phyloP scores from a whole-genome alignment of 2,797 vertebrate species.

The Hoplostethus mediterraneus region DNA sequence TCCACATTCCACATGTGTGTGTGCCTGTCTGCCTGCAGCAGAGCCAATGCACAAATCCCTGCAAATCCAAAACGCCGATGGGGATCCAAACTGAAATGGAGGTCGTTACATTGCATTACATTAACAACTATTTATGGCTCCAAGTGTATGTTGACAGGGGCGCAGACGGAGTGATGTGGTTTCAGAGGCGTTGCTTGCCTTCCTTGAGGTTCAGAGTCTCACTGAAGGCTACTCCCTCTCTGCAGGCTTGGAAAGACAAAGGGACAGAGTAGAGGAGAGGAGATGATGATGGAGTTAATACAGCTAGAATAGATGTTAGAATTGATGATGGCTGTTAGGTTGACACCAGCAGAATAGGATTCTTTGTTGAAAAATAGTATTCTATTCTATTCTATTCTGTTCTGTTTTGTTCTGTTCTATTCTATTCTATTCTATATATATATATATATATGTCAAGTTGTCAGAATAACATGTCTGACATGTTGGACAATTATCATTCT shows the following conservation, averaged over 20 bases:
- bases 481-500: no score
- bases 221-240: constrained; percentile 7
- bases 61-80: constrained; percentile 26
- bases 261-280: constrained; percentile 40
- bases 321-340: not conserved
- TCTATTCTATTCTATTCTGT: no score
- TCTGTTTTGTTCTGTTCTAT: not conserved
- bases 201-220: no score
- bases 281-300: no score
- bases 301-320: constrained; percentile 1
- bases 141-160: not conserved
- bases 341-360: not conserved
- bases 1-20: constrained; percentile 74
- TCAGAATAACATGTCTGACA: no score
- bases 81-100: constrained; percentile 10
- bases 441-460: no score
- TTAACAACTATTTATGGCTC: not conserved
- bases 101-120: not conserved
- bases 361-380: no score
- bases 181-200: constrained; percentile 6
- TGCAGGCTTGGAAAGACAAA: constrained; percentile 55
- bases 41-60: constrained; percentile 53
- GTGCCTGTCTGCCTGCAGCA: constrained; percentile 44
- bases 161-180: constrained; percentile 18
- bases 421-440: no score